Base-by-base conservation (phyloP, 30 jellyfish, hydroid and myxozoan species). In the Mastigias papua region DNA sequence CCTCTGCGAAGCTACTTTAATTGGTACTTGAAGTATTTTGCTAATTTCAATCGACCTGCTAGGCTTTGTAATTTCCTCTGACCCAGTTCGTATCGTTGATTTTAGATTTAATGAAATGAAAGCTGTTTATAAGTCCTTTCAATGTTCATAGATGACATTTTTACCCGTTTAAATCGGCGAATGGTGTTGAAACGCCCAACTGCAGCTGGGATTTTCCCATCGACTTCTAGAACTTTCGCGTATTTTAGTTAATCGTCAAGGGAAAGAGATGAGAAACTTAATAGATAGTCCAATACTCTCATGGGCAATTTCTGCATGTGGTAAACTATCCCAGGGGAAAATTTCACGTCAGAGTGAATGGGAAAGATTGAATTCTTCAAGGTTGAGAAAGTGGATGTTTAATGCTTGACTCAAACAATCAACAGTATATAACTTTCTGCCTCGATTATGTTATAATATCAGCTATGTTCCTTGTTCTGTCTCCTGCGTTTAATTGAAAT, bases 121-220 rank as follows among this genome's bases (percentile, higher is more conserved):
- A 37, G 10, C 11, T 37, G 54, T 37, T 37, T 6, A 3, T 37
- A 3, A 37, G 6, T 6, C 6, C 54, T 37, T 37, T 37, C 54
- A 37, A 37, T 3, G 11, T 37, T 37, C 11, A 3, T 11, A 11
- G 11, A 37, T 37, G 54, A 37, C 11, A 11, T 37, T 37, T 37
- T 37, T 6, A 11, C 54, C 17, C 17, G 67, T 10, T 51, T 2
- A 51, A 51, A 5, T 51, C 67, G 67, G 7, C 27, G 27, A 51
- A 16, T 21, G 67, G 2, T 51, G 25, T 51, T 51, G 2, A 10
- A 51, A 13, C 2, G 27, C 27, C 17, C 2, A 1, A 9, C 27
- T 51, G 67, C 67, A 51, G 67, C 67, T 51, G 67, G 67, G 17
- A 51, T 51, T 2, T 51, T 51, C 67, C 5, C 67, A 51, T 51